These are phyloP conservation scores for Idaea aversata DNA, from an alignment of 2,888 invertebrate genomes.

Conservation along the genomic window DNA sequence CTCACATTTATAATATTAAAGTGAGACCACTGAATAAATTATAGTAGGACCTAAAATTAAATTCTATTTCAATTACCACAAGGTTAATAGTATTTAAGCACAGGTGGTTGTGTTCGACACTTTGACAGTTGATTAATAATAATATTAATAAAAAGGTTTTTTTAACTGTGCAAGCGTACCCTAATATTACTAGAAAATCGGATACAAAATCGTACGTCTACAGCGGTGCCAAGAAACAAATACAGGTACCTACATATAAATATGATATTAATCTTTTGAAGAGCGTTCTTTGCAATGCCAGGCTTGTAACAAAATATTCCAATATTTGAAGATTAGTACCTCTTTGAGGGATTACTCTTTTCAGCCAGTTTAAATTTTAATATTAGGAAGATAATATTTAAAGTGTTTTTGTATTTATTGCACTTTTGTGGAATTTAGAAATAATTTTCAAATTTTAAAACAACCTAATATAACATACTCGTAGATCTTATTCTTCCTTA, in stretches of 20 bases:
- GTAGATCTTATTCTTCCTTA: too few relatives aligned
- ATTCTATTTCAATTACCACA: too few relatives aligned
- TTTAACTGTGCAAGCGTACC: neutral
- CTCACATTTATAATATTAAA: too few relatives aligned
- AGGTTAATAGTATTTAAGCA: too few relatives aligned
- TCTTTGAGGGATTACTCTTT: neutral
- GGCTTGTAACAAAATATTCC: conserved; percentile 11
- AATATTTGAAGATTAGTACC: neutral
- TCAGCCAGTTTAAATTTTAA: neutral
- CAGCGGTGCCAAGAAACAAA: conserved; percentile 9
- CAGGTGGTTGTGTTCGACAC: too few relatives aligned
- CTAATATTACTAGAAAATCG: neutral
- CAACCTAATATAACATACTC: too few relatives aligned
- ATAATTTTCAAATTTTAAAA: too few relatives aligned
- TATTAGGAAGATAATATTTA: neutral
- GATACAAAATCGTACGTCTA: neutral
- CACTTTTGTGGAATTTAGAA: neutral
- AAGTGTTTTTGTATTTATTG: neutral
- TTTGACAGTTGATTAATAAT: too few relatives aligned
- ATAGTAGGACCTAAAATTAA: too few relatives aligned
- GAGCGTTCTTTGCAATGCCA: conserved; percentile 21
- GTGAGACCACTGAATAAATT: too few relatives aligned
- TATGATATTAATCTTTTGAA: conserved; percentile 1
- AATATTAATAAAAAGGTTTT: too few relatives aligned
- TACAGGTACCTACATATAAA: neutral